Base-by-base conservation (phyloP, 2,888 invertebrate species). In the Vanessa cardui region DNA sequence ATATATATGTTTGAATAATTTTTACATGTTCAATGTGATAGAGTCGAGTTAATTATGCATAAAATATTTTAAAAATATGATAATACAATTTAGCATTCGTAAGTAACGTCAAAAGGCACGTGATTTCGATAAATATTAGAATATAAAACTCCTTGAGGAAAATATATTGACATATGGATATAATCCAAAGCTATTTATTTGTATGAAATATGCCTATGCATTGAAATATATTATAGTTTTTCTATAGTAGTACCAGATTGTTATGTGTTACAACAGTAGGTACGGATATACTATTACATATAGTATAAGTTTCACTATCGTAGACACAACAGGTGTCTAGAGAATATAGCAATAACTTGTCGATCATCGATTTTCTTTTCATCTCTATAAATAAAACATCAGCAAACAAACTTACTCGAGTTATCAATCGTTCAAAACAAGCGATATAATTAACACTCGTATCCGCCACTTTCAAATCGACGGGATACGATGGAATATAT, bases 111-210 rank as follows among this genome's bases (percentile, higher is more conserved):
- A 31, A 18, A 20, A 39, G 15, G 15, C 49, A 68, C 61, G 45
- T 61, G 68, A 64, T 49, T 47, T 58, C 31, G 58, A 44, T 54
- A 39, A 49, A 64, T 44, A 26, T 61, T 18, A 15, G 31, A 47
- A 58, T 61, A 60, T 33, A 39, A 59, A 67, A 63, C 58, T 62
- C 20, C 47, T 21, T 15, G n/a, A 64, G 61, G 44, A 47, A 61
- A 64, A 64, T 50, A 49, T 60, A 47, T 47, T 26, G 26, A 1
- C 26, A 26, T 1, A 26, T 26, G 4, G 4, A 4, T 2, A 2
- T 4, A 39, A 39, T 0, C 12, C 9, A 39, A 9, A 39, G 12
- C 12, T 39, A 12, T 39, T 39, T 39, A 39, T 39, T 39, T 39
- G 0, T 39, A 9, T 4, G 39, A 39, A 39, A 39, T 39, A 9